Percentiles rank a stretch among this genome's conserved stretches.
Conservation (phyloP, 2,113 vertebrate species). For the Amphilophus citrinellus region DNA sequence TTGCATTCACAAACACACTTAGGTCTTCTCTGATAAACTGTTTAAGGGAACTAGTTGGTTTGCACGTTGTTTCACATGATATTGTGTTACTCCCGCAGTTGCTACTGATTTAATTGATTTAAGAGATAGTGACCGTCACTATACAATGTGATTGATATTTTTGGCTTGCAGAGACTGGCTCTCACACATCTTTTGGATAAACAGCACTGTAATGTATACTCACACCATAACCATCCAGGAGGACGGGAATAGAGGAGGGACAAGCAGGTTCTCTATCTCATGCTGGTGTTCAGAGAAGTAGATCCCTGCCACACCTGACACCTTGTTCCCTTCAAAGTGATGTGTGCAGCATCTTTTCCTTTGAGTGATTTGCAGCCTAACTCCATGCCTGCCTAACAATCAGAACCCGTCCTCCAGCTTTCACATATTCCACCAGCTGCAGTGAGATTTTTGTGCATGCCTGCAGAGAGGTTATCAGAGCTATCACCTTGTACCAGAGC, state of each 20-base stretch:
- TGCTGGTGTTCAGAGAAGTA: constrained; percentile 84
- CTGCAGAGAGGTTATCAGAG: constrained; percentile 66
- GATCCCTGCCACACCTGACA: constrained; percentile 87
- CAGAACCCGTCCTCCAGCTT: constrained; percentile 86
- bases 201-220: no score
- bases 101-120: no score
- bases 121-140: no score
- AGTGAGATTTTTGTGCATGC: constrained; percentile 73
- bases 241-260: no score
- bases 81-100: no score
- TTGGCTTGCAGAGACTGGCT: no score
- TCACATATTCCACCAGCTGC: constrained; percentile 84
- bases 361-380: constrained; percentile 80
- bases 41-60: no score
- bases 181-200: no score
- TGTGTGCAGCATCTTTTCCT: constrained; percentile 78
- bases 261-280: no score
- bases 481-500: constrained; percentile 81
- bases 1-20: constrained; percentile 46
- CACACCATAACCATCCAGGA: no score
- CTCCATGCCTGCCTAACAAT: constrained; percentile 88
- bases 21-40: constrained; percentile 21
- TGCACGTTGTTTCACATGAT: no score
- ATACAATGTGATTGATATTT: no score
- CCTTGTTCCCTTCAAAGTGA: constrained; percentile 87